Base-by-base conservation (phyloP, 2,113 vertebrate species). In the Chlamydotis undulata region DNA sequence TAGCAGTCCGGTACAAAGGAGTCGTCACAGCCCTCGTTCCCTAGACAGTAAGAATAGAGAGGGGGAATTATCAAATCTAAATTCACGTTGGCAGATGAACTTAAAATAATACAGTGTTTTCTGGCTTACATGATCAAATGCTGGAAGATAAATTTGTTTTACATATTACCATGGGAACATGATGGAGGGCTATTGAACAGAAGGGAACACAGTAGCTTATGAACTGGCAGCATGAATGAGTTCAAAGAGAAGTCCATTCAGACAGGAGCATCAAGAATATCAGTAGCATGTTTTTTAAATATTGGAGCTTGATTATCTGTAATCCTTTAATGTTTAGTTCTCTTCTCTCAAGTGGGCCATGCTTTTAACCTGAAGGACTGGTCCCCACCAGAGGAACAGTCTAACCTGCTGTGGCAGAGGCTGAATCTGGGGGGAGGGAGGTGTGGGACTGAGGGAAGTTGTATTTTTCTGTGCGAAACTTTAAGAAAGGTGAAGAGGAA, bases 181-280 rank as follows among this genome's bases (percentile, higher is more conserved):
- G 14, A 52, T 60, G 28, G 39, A 56, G 12, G 18, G 33, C 59
- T 90, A 5, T 50, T 68, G 74, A 91, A 24, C 29, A 19, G 50
- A 71, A 60, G 31, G 31, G 60, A 81, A 15, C 24, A 49, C 61
- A 69, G 33, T 55, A 70, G 59, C 78, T 88, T 83, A 23, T 57
- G 59, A 94, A 37, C 13, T 83, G 52, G 37, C 67, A 90, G 59
- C 52, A 21, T 78, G 50, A 93, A 63, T 60, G 88, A 64, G 61
- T 91, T 94, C 74, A 96, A 91, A 96, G 81, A 60, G 41, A 91
- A 93, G 71, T 73, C 60, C 35, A 28, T 88, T 96, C 75, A 81
- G 35, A 28, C 39, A 77, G 31, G 41, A 86, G 7, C 33, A 67
- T 76, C 70, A 94, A 64, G 65, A 80, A 29, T 75, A 83, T 67